A percentile compares a stretch with the other conserved stretches of the same genome.
Conservation (phyloP, 2,113 vertebrate genomes). For the Cairina moschata region DNA sequence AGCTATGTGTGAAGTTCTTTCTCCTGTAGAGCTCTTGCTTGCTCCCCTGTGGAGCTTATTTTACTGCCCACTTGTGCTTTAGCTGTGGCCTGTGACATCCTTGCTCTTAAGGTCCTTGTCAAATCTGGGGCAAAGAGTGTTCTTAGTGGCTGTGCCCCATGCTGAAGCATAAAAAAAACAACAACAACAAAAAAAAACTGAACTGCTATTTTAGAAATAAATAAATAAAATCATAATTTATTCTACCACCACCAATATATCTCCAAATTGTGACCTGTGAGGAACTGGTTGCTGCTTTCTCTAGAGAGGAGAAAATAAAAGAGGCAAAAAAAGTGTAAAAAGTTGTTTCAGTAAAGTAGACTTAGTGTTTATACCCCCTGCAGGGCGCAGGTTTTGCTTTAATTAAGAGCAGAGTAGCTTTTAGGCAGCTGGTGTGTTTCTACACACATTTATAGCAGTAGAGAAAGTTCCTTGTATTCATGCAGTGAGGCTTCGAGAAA, state of each 20-base stretch:
- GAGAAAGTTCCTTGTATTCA: background rate
- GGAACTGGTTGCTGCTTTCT: background rate
- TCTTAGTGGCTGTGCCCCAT: background rate
- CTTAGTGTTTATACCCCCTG: background rate
- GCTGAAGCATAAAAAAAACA: background rate
- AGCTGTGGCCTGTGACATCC: background rate
- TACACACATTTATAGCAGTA: background rate
- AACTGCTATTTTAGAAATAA: too few species aligned
- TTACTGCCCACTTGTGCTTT: rapidly evolving
- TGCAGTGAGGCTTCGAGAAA: background rate
- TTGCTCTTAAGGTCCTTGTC: background rate
- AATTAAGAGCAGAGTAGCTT: background rate
- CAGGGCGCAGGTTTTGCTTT: background rate
- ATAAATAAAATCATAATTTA: background rate
- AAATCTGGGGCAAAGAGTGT: background rate
- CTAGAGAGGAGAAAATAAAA: background rate
- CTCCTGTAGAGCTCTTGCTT: background rate
- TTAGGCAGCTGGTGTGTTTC: background rate
- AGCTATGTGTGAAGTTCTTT: background rate
- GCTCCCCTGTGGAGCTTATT: background rate
- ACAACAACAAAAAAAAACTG: too few species aligned
- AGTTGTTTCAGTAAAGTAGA: background rate
- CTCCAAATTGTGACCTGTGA: background rate
- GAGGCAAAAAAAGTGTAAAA: background rate
- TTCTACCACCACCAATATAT: rapidly evolving